Evolutionary conservation across 2,113 vertebrate genomes (phyloP).

Genomic region (Megalops atlanticus): DNA sequence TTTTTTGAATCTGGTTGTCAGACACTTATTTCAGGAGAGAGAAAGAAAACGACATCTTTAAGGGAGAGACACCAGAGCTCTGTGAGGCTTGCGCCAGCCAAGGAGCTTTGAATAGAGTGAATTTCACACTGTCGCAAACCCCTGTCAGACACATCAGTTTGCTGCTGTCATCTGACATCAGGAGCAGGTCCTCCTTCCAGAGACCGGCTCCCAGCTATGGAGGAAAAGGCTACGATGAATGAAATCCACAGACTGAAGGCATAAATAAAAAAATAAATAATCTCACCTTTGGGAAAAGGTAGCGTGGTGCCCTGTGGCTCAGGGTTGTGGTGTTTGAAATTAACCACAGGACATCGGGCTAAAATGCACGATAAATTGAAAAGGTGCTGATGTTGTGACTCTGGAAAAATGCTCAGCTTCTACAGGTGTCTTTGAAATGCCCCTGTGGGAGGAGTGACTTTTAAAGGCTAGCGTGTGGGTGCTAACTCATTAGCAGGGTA

Average conservation of each 20-base stretch:
- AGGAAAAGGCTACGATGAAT: background rate
- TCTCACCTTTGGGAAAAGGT: background rate
- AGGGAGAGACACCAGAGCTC: background rate
- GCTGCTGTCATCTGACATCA: constrained; percentile 2
- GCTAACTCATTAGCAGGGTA: too few species aligned
- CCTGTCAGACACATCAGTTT: background rate
- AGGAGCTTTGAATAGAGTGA: background rate
- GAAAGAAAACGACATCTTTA: background rate
- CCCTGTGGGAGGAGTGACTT: too few species aligned
- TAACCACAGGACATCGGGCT: too few species aligned
- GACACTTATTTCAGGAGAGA: background rate
- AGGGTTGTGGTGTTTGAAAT: too few species aligned
- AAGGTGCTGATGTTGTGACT: too few species aligned
- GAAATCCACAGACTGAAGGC: background rate
- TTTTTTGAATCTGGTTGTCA: background rate
- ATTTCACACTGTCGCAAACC: constrained; percentile 9
- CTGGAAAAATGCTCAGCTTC: too few species aligned
- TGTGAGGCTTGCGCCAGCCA: background rate
- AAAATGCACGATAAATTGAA: too few species aligned
- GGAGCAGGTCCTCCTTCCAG: background rate
- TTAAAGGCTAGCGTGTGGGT: too few species aligned
- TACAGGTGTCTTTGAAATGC: too few species aligned
- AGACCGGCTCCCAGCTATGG: background rate
- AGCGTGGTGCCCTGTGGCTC: background rate
- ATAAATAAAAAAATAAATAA: too few species aligned